A percentile compares a stretch with the other conserved stretches of the same genome.
These are phyloP conservation scores for Tor tambroides DNA, from an alignment of 2,113 vertebrate species.

Conservation along the genomic window DNA sequence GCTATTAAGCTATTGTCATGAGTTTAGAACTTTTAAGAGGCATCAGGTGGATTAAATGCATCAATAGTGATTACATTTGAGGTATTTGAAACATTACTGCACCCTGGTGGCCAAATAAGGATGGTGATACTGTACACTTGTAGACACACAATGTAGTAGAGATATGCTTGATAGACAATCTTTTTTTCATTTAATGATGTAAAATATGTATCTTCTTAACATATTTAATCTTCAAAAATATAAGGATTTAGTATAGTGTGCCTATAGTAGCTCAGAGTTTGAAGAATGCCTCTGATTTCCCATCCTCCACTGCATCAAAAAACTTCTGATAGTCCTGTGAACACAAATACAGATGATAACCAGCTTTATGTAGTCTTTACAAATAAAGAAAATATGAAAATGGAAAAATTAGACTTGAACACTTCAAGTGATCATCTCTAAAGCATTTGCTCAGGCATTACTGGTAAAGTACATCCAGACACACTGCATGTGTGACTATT, in stretches of 20 bases:
- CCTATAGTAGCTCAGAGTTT: conserved; percentile 43
- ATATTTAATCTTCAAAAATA: neutral
- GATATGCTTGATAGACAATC: neutral
- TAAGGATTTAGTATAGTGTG: neutral
- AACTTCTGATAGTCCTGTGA: conserved; percentile 59
- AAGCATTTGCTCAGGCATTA: neutral
- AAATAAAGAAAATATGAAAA: neutral
- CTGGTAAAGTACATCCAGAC: neutral
- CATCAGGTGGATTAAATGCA: no score
- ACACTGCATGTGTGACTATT: neutral
- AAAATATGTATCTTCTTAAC: neutral
- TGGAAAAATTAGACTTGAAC: neutral
- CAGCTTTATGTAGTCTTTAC: neutral
- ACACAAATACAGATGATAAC: conserved; percentile 26
- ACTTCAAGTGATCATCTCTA: no score
- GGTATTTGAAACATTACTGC: conserved; percentile 4
- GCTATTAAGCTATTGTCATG: no score
- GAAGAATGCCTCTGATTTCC: conserved; percentile 55
- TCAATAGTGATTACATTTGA: neutral
- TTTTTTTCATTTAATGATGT: neutral
- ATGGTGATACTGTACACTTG: neutral
- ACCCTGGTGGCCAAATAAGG: neutral
- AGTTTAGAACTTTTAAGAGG: no score
- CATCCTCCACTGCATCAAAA: conserved; percentile 57
- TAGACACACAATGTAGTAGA: neutral